Percentiles rank a stretch among this genome's conserved stretches.
Evolutionary conservation across 2,797 vertebrate species (phyloP).

Genomic region (Hyperoplus immaculatus): DNA sequence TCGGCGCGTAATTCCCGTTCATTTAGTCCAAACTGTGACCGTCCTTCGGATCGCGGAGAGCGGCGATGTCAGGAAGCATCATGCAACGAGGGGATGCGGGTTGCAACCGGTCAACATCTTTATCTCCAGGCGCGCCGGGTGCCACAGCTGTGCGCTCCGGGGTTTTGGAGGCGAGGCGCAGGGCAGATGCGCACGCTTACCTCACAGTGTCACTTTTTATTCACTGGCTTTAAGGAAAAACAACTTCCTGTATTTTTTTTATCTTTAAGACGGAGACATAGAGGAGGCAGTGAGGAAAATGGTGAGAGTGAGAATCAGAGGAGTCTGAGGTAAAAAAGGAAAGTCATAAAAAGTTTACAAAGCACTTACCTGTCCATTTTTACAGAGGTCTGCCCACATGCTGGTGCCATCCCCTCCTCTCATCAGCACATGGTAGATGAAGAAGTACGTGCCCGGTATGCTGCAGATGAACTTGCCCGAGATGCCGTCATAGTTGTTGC

Average conservation of each 20-base stretch:
- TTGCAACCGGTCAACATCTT: slow-evolving; percentile 61
- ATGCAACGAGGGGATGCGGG: slow-evolving; percentile 40
- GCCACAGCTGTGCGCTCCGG: slow-evolving; percentile 76
- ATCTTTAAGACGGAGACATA: slow-evolving; percentile 1
- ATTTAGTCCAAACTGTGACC: slow-evolving; percentile 15
- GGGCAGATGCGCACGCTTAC: slow-evolving; percentile 55
- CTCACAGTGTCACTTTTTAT: slow-evolving; percentile 52
- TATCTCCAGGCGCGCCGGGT: slow-evolving; percentile 60
- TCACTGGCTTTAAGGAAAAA: neutral
- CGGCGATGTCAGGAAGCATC: slow-evolving; percentile 70
- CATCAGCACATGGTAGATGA: slow-evolving; percentile 99
- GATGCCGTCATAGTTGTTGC: slow-evolving; percentile 96
- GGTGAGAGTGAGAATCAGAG: slow-evolving; percentile 11
- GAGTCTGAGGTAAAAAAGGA: neutral
- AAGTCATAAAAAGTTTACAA: slow-evolving; percentile 46
- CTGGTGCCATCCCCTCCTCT: slow-evolving; percentile 98
- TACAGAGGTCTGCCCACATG: slow-evolving; percentile 99
- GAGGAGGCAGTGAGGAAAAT: neutral
- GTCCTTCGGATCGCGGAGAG: slow-evolving; percentile 55
- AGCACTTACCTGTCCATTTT: slow-evolving; percentile 95
- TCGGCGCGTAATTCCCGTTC: neutral
- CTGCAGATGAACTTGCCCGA: slow-evolving; percentile 97
- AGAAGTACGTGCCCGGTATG: slow-evolving; percentile 97
- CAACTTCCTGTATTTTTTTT: neutral
- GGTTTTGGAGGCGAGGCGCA: slow-evolving; percentile 43